Conservation (phyloP, 2,113 vertebrate genomes). For the Smithornis capensis region DNA sequence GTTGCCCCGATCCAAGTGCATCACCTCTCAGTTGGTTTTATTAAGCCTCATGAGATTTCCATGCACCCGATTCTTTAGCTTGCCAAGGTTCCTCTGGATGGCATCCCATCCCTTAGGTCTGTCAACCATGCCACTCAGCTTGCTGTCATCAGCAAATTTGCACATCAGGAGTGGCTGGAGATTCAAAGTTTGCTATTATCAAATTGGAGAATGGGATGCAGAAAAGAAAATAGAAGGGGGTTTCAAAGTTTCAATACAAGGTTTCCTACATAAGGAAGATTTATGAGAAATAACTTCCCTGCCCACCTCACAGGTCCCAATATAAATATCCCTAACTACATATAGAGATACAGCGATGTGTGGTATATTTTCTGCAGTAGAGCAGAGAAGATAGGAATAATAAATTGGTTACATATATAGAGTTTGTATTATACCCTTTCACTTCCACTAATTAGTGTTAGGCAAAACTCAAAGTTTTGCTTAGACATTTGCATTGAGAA, state of each 20-base stretch:
- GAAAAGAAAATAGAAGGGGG: neutral
- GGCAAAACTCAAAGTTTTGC: neutral
- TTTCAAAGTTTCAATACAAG: neutral
- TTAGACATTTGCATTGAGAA: neutral
- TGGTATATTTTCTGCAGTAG: neutral
- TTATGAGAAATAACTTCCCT: neutral
- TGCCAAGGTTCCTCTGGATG: neutral
- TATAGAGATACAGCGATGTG: neutral
- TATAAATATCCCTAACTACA: neutral
- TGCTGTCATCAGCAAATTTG: neutral
- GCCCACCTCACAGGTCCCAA: neutral
- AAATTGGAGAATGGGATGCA: neutral
- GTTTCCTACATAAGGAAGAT: neutral
- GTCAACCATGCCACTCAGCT: neutral
- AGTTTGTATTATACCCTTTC: neutral
- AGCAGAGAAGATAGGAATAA: neutral
- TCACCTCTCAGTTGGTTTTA: neutral
- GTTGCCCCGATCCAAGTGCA: accelerated
- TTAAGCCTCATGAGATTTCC: neutral
- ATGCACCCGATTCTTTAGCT: accelerated
- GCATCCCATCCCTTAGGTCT: accelerated
- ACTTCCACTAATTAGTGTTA: neutral
- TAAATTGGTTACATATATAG: neutral
- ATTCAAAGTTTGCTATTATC: neutral
- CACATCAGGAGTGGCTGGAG: neutral